Conservation (phyloP, 2,113 vertebrate species). For the Dicrurus megarhynchus region DNA sequence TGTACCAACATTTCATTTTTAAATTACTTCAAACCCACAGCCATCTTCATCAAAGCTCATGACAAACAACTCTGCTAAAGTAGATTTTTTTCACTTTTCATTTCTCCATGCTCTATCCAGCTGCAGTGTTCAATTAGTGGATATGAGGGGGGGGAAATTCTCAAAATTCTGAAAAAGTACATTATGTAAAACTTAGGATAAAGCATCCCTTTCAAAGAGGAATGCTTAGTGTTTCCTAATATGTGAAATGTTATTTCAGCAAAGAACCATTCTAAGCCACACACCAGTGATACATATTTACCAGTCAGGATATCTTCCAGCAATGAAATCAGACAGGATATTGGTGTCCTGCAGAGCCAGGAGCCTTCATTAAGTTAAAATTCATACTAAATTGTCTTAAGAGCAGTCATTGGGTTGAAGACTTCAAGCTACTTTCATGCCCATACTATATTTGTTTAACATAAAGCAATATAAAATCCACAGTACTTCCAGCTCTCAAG, state of each 20-base stretch:
- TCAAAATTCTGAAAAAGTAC: not conserved
- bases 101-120: not conserved
- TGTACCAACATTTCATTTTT: not conserved
- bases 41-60: not conserved
- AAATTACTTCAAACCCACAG: not conserved
- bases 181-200: not conserved
- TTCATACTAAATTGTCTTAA: not conserved
- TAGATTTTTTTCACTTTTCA: not conserved
- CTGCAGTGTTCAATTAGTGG: not conserved
- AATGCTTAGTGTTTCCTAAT: not conserved
- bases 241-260: not conserved
- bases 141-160: rapidly evolving
- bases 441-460: not conserved
- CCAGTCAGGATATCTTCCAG: not conserved
- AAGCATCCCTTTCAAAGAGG: not conserved
- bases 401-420: not conserved
- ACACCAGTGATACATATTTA: not conserved
- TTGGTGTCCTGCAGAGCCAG: not conserved
- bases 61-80: not conserved
- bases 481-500: not conserved
- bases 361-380: not conserved
- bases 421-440: not conserved
- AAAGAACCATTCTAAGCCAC: not conserved
- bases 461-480: not conserved
- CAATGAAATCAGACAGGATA: not conserved